A percentile compares a stretch with the other conserved stretches of the same genome.
Evolutionary conservation across 2,797 vertebrate genomes (phyloP).

Genomic region (Molossus alvarezi): DNA sequence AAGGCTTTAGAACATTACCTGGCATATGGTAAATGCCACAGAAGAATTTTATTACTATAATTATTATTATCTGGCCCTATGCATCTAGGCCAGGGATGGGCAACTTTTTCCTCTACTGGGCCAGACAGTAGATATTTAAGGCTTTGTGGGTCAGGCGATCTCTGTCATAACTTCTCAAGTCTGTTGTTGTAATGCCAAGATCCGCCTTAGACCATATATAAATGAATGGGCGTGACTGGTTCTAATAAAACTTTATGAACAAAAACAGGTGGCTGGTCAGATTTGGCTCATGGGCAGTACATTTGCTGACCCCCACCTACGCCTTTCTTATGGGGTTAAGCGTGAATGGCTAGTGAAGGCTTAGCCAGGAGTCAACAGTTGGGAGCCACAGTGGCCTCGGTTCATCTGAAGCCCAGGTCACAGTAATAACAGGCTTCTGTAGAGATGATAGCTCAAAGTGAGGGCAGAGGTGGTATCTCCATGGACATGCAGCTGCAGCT

Average conservation of each 20-base stretch:
- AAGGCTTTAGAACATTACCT: constrained; percentile 34
- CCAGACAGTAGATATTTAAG: constrained; percentile 37
- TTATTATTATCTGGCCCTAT: background rate
- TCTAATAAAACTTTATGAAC: constrained; percentile 28
- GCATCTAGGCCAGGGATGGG: background rate
- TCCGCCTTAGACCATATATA: background rate
- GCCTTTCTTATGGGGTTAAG: background rate
- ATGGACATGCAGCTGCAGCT: background rate
- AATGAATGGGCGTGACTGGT: background rate
- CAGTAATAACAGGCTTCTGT: background rate
- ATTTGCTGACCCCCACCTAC: background rate
- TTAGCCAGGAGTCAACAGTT: background rate
- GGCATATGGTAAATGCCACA: background rate
- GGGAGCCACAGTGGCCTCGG: background rate
- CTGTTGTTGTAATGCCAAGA: background rate
- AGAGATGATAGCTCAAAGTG: background rate
- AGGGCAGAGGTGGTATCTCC: background rate
- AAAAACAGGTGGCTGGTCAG: background rate
- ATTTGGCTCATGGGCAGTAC: background rate
- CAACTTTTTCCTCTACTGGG: background rate
- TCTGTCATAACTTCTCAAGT: background rate
- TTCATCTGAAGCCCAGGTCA: background rate
- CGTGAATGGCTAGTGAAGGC: background rate
- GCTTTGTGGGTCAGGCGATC: background rate
- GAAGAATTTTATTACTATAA: constrained; percentile 31